These are phyloP conservation scores for Hyles lineata DNA, from an alignment of 2,888 invertebrate species.

Conservation along the genomic window DNA sequence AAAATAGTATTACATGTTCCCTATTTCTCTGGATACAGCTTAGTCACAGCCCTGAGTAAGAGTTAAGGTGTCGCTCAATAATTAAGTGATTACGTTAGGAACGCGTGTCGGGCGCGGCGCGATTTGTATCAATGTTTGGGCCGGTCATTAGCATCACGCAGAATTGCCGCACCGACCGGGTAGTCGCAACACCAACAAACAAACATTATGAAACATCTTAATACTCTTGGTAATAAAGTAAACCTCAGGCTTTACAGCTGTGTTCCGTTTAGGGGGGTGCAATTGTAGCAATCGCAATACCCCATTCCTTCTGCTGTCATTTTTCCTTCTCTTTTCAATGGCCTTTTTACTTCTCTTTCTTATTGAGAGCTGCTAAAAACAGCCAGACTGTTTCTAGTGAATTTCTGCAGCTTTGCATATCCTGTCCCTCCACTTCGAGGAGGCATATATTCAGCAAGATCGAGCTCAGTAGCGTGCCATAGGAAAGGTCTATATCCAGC, in stretches of 20 bases:
- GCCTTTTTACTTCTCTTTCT: no score
- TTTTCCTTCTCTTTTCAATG: no score
- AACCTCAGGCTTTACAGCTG: background rate
- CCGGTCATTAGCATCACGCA: slow-evolving; percentile 58
- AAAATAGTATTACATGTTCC: background rate
- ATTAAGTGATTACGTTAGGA: slow-evolving; percentile 82
- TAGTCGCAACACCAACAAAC: background rate
- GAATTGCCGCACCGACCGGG: slow-evolving; percentile 30
- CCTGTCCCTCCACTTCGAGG: no score
- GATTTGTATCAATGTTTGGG: slow-evolving; percentile 78
- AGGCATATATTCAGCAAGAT: no score
- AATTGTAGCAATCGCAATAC: no score
- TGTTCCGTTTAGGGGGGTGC: background rate
- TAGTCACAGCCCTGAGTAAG: slow-evolving; percentile 54
- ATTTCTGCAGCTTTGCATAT: no score
- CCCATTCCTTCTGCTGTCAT: no score
- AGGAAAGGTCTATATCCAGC: no score
- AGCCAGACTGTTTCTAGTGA: no score
- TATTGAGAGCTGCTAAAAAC: no score
- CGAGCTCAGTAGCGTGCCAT: no score
- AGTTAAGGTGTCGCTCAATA: slow-evolving; percentile 78
- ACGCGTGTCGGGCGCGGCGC: slow-evolving; percentile 73
- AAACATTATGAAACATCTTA: slow-evolving; percentile 5
- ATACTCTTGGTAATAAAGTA: background rate
- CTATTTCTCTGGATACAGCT: background rate